Base-by-base conservation (phyloP, 2,888 invertebrate species). In the Lordiphosa andalusiaca region DNA sequence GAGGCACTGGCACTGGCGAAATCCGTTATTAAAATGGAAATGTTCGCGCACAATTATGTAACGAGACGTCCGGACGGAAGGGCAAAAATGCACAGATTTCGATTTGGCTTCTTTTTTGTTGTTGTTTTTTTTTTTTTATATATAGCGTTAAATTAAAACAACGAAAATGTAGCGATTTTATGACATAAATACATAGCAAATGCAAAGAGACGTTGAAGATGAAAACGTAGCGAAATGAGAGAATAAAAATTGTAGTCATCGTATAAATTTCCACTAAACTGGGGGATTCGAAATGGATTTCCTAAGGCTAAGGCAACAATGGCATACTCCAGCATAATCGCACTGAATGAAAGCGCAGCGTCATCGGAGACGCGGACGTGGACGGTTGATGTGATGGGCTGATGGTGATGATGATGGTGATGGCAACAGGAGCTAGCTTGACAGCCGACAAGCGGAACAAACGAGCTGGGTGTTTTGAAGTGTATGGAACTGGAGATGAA, bases 191-290 rank as follows among this genome's bases (percentile, higher is more conserved):
- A 53, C 40, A 39, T 52, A 44, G 40, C 50, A 42, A 46, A 21
- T 37, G 36, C 4, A 16, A 13, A 51, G 36, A 44, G 21, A 46
- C 30, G 3, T 9, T 30, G 37, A 44, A 37, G 37, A 48, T 13
- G 41, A 13, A 52, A 49, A 53, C 21, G 50, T 33, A 46, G 36
- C 51, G 19, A 56, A 44, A 52, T 44, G 9, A 12, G 36, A 36
- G 42, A 51, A 42, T 23, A 35, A 33, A 37, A 41, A 60, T 53
- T 60, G 66, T 63, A 64, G 69, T 65, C 73, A 71, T 50, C 66
- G 80, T 65, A 85, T 85, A 83, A 85, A 83, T 85, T 85, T 78
- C 61, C 82, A 76, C 84, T 85, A 83, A 83, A 85, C 83, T 84
- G 75, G 73, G 80, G 83, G 80, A 82, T 82, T 84, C 61, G 63